A percentile compares a stretch with the other conserved stretches of the same genome.
These are phyloP conservation scores for Ptychadena robeensis DNA, from an alignment of 2,797 vertebrate species.

Conservation along the genomic window DNA sequence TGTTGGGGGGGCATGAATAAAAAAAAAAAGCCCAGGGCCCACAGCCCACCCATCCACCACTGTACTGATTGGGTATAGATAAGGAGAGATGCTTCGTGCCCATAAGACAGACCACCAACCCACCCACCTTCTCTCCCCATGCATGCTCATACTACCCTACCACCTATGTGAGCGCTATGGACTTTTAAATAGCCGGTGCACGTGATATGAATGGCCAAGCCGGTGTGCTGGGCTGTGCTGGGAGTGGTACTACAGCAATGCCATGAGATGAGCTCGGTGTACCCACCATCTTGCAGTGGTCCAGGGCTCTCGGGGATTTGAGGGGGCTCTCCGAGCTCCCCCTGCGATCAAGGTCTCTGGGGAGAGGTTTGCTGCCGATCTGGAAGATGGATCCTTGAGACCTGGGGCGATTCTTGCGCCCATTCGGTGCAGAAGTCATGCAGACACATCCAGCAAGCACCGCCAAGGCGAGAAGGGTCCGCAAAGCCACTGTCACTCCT, in stretches of 20 bases:
- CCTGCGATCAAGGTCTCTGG: conserved; percentile 83
- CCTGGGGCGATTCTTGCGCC: conserved; percentile 96
- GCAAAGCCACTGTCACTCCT: conserved; percentile 46
- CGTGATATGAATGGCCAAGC: conserved; percentile 75
- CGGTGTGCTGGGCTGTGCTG: conserved; percentile 51
- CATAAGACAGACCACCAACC: background rate
- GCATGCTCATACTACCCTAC: background rate
- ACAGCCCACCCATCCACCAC: no score
- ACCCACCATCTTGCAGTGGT: conserved; percentile 98
- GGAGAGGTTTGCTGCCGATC: conserved; percentile 84
- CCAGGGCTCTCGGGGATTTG: conserved; percentile 86
- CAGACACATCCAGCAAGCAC: conserved; percentile 89
- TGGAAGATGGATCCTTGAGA: conserved; percentile 89
- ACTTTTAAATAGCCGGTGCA: conserved; percentile 76
- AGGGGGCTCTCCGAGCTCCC: conserved; percentile 87
- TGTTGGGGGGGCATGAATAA: no score
- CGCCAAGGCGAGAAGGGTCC: conserved; percentile 73
- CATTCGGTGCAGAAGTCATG: conserved; percentile 98
- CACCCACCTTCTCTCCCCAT: background rate
- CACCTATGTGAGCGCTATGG: conserved; percentile 46
- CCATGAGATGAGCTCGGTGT: conserved; percentile 33
- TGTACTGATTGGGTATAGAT: background rate
- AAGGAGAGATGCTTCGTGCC: background rate
- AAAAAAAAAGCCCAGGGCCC: no score
- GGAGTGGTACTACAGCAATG: conserved; percentile 64